Evolutionary conservation across 2,797 vertebrate genomes (phyloP).

Genomic region (Acanthiza pusilla): DNA sequence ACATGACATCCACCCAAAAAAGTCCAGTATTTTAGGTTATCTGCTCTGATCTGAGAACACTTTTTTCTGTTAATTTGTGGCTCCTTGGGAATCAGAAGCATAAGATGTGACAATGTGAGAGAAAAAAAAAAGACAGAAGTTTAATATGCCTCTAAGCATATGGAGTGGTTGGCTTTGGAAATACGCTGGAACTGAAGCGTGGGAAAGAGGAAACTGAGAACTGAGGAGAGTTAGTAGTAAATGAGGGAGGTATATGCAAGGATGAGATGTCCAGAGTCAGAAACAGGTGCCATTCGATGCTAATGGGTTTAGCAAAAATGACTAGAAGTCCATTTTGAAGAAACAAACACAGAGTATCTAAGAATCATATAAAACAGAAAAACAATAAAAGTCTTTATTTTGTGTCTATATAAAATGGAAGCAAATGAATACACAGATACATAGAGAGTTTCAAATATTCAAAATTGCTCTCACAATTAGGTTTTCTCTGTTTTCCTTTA

Average conservation of each 20-base stretch:
- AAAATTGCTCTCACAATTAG: not conserved
- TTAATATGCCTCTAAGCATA: constrained; percentile 26
- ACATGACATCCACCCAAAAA: not conserved
- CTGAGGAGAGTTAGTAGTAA: not conserved
- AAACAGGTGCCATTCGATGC: not conserved
- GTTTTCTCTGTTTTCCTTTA: not conserved
- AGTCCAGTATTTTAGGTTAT: not conserved
- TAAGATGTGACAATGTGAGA: not conserved
- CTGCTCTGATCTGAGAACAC: not conserved
- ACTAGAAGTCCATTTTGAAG: not conserved
- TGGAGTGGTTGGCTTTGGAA: constrained; percentile 14
- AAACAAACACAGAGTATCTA: not conserved
- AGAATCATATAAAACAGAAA: not conserved
- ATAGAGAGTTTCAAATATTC: not conserved
- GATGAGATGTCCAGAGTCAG: not conserved
- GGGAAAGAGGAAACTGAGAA: not conserved
- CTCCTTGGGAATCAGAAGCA: not conserved
- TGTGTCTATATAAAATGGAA: not conserved
- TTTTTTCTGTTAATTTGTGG: not conserved
- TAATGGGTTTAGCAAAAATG: not conserved
- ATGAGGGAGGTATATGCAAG: not conserved
- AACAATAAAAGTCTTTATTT: not conserved
- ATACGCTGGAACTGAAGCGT: not conserved
- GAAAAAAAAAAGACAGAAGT: not conserved
- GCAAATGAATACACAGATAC: not conserved